A percentile compares a stretch with the other conserved stretches of the same genome.
These are phyloP conservation scores for Sebastes dallii DNA, from an alignment of 2,797 vertebrate species.

Conservation along the genomic window DNA sequence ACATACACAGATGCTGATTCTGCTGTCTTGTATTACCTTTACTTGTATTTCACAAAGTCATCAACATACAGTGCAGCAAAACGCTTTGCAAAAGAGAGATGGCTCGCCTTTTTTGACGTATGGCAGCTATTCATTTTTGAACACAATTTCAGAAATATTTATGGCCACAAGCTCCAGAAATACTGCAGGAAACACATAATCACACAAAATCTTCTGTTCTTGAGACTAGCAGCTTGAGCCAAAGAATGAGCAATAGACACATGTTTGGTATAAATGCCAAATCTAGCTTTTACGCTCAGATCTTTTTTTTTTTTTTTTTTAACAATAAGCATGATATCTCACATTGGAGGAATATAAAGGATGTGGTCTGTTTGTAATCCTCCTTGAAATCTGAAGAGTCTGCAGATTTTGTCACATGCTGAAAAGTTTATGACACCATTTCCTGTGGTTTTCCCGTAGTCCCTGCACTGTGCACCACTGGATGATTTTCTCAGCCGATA, in stretches of 20 bases:
- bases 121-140: not conserved
- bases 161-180: not conserved
- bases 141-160: not conserved
- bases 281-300: not conserved
- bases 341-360: not conserved
- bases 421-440: not conserved
- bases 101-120: not conserved
- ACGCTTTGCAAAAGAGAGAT: not conserved
- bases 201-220: not conserved
- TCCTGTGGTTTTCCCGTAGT: constrained; percentile 8
- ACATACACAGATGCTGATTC: constrained; percentile 27
- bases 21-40: constrained; percentile 17
- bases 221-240: not conserved
- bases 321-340: not conserved
- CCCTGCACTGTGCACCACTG: not conserved
- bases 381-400: not conserved
- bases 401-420: not conserved
- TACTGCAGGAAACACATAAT: not conserved
- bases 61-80: not conserved
- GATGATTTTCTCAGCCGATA: constrained; percentile 6
- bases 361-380: not conserved
- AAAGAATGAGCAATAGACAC: not conserved
- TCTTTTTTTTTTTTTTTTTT: not conserved
- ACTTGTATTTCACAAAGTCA: not conserved
- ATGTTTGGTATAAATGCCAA: not conserved